Evolutionary conservation across 2,113 vertebrate genomes (phyloP).

Genomic region (Calyptommatus sinebrachiatus): DNA sequence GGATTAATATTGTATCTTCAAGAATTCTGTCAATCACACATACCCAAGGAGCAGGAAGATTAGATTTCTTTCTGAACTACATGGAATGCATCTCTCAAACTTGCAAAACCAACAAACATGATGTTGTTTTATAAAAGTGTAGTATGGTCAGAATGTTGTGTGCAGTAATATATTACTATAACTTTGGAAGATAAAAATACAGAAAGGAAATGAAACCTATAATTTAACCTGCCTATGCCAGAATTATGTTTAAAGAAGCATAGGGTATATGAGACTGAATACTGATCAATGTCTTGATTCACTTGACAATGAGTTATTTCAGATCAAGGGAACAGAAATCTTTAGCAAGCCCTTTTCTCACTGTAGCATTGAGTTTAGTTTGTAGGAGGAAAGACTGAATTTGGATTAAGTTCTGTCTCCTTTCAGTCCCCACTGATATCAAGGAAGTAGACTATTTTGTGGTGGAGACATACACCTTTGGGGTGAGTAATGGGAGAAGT

Average conservation of each 20-base stretch:
- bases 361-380: no score
- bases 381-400: no score
- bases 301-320: neutral
- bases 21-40: neutral
- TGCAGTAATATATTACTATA: neutral
- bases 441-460: no score
- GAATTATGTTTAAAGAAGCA: neutral
- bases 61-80: constrained; percentile 9
- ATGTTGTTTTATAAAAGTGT: neutral
- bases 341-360: no score
- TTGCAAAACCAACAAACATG: neutral
- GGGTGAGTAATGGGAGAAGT: no score
- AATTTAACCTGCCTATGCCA: neutral
- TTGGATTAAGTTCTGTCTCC: no score
- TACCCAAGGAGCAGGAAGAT: neutral
- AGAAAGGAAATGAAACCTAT: neutral
- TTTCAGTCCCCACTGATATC: no score
- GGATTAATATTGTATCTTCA: neutral
- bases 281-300: neutral
- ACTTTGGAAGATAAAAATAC: neutral
- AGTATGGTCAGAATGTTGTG: neutral
- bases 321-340: no score
- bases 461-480: no score
- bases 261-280: neutral
- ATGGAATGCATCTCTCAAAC: neutral